A percentile compares a stretch with the other conserved stretches of the same genome.
phyloP scores from a whole-genome alignment of 2,797 vertebrate species.

The Protosalanx chinensis region DNA sequence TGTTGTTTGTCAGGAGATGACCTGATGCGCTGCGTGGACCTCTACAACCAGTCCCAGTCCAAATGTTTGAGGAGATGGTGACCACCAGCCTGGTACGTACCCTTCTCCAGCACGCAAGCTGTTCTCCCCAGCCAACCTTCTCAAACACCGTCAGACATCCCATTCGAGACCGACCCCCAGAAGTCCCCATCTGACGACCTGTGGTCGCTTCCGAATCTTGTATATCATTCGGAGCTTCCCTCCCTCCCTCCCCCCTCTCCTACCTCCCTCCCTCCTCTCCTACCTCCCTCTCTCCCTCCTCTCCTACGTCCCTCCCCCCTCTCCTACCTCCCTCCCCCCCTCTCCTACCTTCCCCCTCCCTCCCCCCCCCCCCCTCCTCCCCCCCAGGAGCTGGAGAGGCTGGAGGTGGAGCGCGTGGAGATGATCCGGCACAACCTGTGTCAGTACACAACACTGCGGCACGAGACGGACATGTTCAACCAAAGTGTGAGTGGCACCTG shows the following conservation, averaged over 20 bases:
- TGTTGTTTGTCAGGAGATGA: conserved; percentile 83
- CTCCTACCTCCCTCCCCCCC: no score
- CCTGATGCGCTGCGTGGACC: conserved; percentile 95
- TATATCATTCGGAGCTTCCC: no score
- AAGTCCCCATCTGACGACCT: no score
- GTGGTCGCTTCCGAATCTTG: no score
- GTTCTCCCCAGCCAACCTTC: no score
- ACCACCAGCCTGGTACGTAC: conserved; percentile 89
- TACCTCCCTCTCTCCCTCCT: no score
- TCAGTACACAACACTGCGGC: conserved; percentile 94
- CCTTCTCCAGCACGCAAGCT: background rate
- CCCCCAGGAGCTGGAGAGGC: conserved; percentile 88
- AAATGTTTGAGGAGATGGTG: conserved; percentile 99
- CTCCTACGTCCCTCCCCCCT: no score
- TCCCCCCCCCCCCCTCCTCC: no score
- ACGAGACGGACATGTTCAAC: conserved; percentile 99
- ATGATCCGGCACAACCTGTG: conserved; percentile 94
- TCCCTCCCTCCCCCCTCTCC: no score
- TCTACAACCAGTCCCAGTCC: conserved; percentile 97
- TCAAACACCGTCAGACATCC: no score
- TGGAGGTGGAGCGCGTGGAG: conserved; percentile 95
- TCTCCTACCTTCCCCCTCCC: background rate
- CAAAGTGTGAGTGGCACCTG: conserved; percentile 93
- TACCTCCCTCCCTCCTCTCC: no score
- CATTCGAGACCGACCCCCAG: no score